Percentiles rank a stretch among this genome's conserved stretches.
Conservation (phyloP, 2,888 invertebrate genomes). For the Phyllotreta striolata region DNA sequence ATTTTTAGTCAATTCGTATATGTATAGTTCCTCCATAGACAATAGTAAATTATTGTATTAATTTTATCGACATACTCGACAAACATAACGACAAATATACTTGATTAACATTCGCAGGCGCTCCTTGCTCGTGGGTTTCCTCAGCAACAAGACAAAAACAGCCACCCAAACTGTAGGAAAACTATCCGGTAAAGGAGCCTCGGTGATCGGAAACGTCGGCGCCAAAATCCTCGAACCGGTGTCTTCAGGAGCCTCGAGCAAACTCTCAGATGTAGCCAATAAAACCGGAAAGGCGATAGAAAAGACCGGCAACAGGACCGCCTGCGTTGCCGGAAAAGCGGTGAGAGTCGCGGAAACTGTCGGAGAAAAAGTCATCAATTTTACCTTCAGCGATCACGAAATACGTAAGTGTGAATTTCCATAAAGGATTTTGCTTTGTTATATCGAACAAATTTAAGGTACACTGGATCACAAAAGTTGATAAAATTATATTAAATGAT, state of each 20-base stretch:
- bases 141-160: conserved; percentile 9
- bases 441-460: too few species aligned
- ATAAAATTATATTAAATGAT: too few species aligned
- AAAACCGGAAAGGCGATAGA: conserved; percentile 5
- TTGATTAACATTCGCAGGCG: neutral
- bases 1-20: too few species aligned
- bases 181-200: neutral
- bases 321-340: neutral
- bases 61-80: too few species aligned
- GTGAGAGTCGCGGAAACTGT: conserved; percentile 4
- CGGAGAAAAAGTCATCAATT: conserved; percentile 3
- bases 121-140: neutral
- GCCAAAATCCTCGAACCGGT: neutral
- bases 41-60: too few species aligned
- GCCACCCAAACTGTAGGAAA: conserved; percentile 1
- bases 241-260: neutral
- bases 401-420: conserved; percentile 13
- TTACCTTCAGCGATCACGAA: conserved; percentile 6
- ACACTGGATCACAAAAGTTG: too few species aligned
- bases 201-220: neutral
- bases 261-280: neutral
- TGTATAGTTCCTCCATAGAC: too few species aligned
- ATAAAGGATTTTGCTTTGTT: too few species aligned
- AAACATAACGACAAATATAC: too few species aligned
- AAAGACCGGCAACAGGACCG: neutral